Evolutionary conservation across 2,113 vertebrate genomes (phyloP).

Genomic region (human (Homo sapiens)): DNA sequence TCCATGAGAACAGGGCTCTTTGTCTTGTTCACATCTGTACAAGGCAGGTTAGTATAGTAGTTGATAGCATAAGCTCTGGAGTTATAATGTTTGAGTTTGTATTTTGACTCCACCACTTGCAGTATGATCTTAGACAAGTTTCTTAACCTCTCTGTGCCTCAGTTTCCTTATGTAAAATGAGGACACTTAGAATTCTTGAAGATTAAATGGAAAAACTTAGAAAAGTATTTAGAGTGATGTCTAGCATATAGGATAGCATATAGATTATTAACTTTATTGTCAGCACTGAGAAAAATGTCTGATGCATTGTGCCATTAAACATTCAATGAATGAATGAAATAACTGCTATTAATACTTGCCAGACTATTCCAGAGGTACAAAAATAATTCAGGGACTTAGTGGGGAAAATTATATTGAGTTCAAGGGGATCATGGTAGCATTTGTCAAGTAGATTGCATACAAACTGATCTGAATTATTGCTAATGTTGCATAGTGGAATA

Average conservation of each 20-base stretch:
- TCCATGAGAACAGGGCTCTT: not conserved
- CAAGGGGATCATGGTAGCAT: not conserved
- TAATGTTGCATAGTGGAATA: not conserved
- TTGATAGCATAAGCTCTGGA: slow-evolving; percentile 1
- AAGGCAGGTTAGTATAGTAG: not conserved
- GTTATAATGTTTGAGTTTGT: not conserved
- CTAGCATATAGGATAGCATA: not conserved
- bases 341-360: not conserved
- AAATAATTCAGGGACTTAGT: not conserved
- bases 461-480: slow-evolving; percentile 2
- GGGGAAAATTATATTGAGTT: not conserved
- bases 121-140: not conserved
- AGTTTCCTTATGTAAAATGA: slow-evolving; percentile 2
- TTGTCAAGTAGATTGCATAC: not conserved
- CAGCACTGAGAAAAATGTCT: not conserved
- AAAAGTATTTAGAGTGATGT: not conserved
- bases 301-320: not conserved
- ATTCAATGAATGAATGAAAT: not conserved
- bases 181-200: not conserved
- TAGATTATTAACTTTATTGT: not conserved
- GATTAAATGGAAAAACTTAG: not conserved
- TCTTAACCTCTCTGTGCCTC: not conserved
- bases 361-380: not conserved
- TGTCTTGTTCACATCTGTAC: not conserved
- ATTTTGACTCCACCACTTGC: not conserved